Evolutionary conservation across 2,113 vertebrate species (phyloP).

Genomic region (Zapornia atra): DNA sequence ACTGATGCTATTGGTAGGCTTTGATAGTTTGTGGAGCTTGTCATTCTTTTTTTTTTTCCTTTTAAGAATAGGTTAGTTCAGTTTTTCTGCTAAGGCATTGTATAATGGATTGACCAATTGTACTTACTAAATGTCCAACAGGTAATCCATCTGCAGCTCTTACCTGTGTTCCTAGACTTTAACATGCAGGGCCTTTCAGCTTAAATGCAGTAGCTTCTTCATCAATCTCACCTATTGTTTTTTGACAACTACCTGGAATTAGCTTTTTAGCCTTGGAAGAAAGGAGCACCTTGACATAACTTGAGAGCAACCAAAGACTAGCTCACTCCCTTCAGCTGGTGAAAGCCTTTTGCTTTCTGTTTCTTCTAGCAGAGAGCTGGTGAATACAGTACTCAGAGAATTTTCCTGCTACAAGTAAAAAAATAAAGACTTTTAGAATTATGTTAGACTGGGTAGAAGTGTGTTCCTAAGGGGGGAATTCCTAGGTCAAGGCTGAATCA

Average conservation of each 20-base stretch:
- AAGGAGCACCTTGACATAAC: rapidly evolving
- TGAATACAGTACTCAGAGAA: background rate
- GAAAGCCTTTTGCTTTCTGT: background rate
- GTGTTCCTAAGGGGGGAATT: background rate
- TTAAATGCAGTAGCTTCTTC: rapidly evolving
- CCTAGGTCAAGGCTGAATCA: background rate
- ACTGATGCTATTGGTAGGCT: rapidly evolving
- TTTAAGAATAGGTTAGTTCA: rapidly evolving
- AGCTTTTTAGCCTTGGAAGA: background rate
- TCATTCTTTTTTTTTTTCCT: rapidly evolving
- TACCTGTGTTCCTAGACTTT: background rate
- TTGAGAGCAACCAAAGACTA: rapidly evolving
- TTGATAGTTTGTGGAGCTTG: rapidly evolving
- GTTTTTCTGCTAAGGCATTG: background rate
- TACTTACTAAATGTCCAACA: rapidly evolving
- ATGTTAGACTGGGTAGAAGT: background rate
- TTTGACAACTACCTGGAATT: rapidly evolving
- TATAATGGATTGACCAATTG: rapidly evolving
- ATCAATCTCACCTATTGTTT: rapidly evolving
- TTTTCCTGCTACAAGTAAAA: no score
- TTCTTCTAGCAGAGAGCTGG: background rate
- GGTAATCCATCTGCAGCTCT: rapidly evolving
- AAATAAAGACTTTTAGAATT: background rate
- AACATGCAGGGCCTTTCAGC: rapidly evolving
- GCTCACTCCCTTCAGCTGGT: rapidly evolving